phyloP scores from a whole-genome alignment of 2,888 invertebrate genomes.

The Drosophila affinis region DNA sequence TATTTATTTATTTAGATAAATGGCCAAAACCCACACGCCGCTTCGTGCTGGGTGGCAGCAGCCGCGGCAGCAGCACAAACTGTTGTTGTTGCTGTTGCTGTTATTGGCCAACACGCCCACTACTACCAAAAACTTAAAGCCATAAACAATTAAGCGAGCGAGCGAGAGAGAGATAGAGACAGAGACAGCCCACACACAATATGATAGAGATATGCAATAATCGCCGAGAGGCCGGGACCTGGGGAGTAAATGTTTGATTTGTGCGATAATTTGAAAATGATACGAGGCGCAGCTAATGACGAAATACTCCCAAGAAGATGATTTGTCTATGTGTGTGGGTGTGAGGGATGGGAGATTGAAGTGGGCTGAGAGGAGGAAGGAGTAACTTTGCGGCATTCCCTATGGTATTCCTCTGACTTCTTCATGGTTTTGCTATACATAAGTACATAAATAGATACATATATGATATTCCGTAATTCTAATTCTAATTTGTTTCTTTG shows the following conservation, averaged over 20 bases:
- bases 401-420: too few species aligned
- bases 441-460: too few species aligned
- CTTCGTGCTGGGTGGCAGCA: slow-evolving; percentile 50
- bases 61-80: neutral
- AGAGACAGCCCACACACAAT: slow-evolving; percentile 52
- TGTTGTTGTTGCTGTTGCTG: slow-evolving; percentile 6
- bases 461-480: neutral
- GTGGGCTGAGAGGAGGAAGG: too few species aligned
- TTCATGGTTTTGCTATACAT: too few species aligned
- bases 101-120: slow-evolving; percentile 45
- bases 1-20: slow-evolving; percentile 35
- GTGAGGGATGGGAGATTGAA: neutral
- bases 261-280: slow-evolving; percentile 63
- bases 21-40: slow-evolving; percentile 52
- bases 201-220: slow-evolving; percentile 3
- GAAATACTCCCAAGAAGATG: slow-evolving; percentile 22
- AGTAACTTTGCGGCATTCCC: too few species aligned
- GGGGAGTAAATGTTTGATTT: slow-evolving; percentile 44
- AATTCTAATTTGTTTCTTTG: neutral
- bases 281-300: slow-evolving; percentile 41
- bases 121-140: slow-evolving; percentile 43
- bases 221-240: slow-evolving; percentile 17
- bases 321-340: neutral
- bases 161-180: slow-evolving; percentile 26
- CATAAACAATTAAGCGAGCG: slow-evolving; percentile 65